These are phyloP conservation scores for Corvus moneduloides DNA, from an alignment of 2,113 vertebrate species.

Conservation along the genomic window DNA sequence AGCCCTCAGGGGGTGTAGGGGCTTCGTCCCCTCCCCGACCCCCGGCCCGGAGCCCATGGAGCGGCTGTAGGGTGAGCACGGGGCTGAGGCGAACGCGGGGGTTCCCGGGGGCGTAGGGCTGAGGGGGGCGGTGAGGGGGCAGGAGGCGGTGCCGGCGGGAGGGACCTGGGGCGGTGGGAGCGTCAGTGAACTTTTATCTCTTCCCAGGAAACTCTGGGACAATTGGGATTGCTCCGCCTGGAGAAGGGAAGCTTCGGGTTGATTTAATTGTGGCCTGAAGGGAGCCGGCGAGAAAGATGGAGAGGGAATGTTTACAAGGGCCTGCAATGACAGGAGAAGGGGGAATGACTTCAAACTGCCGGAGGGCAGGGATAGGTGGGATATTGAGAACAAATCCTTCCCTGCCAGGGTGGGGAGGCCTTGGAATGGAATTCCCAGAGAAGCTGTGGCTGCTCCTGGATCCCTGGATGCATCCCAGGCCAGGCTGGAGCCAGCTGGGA, in stretches of 20 bases:
- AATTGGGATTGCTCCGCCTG: background rate
- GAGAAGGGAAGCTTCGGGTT: accelerated
- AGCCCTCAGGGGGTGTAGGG: background rate
- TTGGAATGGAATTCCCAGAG: background rate
- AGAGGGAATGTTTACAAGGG: accelerated
- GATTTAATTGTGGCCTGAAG: background rate
- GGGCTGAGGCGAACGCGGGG: background rate
- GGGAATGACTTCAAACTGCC: background rate
- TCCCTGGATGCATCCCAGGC: background rate
- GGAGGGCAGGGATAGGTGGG: background rate
- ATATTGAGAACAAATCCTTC: background rate
- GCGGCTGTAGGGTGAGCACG: slow-evolving; percentile 17
- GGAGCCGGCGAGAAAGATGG: background rate
- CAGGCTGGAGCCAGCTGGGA: accelerated
- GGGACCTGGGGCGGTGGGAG: background rate
- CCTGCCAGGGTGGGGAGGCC: accelerated
- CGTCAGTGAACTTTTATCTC: accelerated
- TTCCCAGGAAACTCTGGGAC: background rate
- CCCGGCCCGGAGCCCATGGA: background rate
- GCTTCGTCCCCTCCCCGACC: background rate
- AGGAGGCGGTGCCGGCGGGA: background rate
- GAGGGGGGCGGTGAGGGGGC: background rate
- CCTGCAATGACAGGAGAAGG: background rate
- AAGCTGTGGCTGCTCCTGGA: background rate
- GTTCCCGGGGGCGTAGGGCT: background rate